Evolutionary conservation across 2,888 invertebrate species (phyloP), one percentile per base, ranked within the genome.

Genomic region (Eupithecia dodoneata): DNA sequence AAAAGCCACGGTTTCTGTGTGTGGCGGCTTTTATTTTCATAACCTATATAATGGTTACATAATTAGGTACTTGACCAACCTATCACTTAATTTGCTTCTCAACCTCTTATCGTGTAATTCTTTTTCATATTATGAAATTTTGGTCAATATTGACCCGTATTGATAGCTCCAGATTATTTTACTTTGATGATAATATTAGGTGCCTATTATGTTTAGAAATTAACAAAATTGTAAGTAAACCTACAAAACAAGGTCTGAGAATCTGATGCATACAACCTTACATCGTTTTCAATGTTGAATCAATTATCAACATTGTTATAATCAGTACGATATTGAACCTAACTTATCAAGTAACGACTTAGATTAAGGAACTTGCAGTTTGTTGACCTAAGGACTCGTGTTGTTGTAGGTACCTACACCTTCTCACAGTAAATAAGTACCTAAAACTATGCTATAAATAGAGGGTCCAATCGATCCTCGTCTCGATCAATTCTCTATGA

Each of bases 121-220:
- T 74, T 71, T 59, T 67, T 72, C 47, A 72, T 44, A 67, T 76
- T 76, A 76, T 74, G 71, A 72, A 74, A 77, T 71, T 15, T 42
- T 44, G 67, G 44, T 18, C 42, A 45, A 10, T 18, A n/a, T 44
- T 42, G 44, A 42, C 67, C 44, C 45, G 63, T 30, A 63, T 63
- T 63, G 63, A 63, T 63, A 63, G 30, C 63, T 63, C 30, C 18
- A 4, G 18, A 63, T 63, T 59, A 63, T 63, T 63, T 30, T 30
- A 30, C 4, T 4, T 63, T 30, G 4, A 3, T 63, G 30, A 30
- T 63, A 59, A 12, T 59, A 59, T 18, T 63, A 18, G 10, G 10
- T 45, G 45, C 15, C 44, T n/a, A 15, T 7, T 41, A 44, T 44
- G 67, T 44, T 67, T 67, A 67, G 67, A 69, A 69, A 69, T 69